phyloP scores from a whole-genome alignment of 2,113 vertebrate species.

The Saguinus imperator region DNA sequence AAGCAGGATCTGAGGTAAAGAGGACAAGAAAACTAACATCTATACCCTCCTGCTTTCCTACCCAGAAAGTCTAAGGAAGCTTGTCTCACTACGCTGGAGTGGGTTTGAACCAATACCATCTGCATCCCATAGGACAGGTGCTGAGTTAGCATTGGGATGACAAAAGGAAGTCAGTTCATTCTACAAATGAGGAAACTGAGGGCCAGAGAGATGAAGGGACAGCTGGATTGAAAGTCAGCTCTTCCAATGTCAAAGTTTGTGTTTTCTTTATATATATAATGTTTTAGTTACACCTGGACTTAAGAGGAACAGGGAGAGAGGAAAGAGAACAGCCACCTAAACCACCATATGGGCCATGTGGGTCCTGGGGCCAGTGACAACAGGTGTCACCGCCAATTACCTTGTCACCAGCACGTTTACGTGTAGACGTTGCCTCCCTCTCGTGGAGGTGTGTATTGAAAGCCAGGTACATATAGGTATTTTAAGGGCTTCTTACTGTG shows the following conservation, averaged over 20 bases:
- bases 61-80: neutral
- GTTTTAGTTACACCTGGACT: neutral
- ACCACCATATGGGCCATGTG: neutral
- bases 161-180: neutral
- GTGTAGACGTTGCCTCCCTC: neutral
- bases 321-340: neutral
- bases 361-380: neutral
- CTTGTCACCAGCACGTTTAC: accelerated
- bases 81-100: neutral
- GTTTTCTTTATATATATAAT: neutral
- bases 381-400: neutral
- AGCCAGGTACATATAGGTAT: neutral
- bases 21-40: neutral
- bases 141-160: neutral
- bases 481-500: neutral
- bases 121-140: neutral
- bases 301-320: neutral
- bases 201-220: neutral
- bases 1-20: neutral
- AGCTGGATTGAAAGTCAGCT: neutral
- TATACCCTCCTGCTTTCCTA: neutral
- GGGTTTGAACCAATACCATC: neutral
- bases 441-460: accelerated
- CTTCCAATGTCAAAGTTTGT: neutral
- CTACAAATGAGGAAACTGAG: neutral